Percentiles rank a stretch among this genome's conserved stretches.
Conservation (phyloP, 2,113 vertebrate species). For the Gasterosteus aculeatus region DNA sequence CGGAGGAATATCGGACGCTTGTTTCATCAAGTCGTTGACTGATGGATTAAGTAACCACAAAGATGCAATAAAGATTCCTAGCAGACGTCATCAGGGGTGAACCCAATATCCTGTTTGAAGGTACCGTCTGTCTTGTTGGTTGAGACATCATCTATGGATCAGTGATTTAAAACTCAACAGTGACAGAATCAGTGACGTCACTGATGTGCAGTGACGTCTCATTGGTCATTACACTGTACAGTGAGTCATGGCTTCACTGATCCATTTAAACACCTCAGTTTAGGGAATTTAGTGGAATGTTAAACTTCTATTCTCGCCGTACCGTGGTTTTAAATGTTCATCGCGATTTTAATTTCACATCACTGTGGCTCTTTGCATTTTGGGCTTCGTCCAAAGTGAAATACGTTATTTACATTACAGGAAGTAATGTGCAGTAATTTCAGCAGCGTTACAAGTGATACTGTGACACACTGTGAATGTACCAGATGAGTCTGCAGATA, state of each 20-base stretch:
- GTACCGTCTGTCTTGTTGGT: slow-evolving; percentile 7
- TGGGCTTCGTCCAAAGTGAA: neutral
- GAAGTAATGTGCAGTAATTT: neutral
- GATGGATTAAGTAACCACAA: slow-evolving; percentile 47
- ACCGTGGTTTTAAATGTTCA: neutral
- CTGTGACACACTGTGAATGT: slow-evolving; percentile 7
- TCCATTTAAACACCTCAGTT: slow-evolving; percentile 56
- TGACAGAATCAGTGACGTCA: slow-evolving; percentile 10
- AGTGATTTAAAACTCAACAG: slow-evolving; percentile 17
- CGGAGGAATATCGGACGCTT: slow-evolving; percentile 25
- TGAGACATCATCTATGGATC: neutral
- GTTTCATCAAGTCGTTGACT: slow-evolving; percentile 27
- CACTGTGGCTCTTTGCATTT: neutral
- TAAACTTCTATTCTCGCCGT: neutral
- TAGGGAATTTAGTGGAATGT: neutral
- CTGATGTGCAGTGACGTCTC: neutral
- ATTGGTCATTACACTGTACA: slow-evolving; percentile 32
- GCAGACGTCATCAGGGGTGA: neutral
- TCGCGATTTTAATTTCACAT: neutral
- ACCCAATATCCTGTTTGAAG: slow-evolving; percentile 36
- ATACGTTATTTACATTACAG: neutral
- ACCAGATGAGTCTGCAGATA: slow-evolving; percentile 6
- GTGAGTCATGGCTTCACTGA: slow-evolving; percentile 41
- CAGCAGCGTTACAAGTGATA: slow-evolving; percentile 1
- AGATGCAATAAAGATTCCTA: slow-evolving; percentile 25